Evolutionary conservation across 2,888 invertebrate genomes (phyloP).

Genomic region (Apocheima hispidaria): DNA sequence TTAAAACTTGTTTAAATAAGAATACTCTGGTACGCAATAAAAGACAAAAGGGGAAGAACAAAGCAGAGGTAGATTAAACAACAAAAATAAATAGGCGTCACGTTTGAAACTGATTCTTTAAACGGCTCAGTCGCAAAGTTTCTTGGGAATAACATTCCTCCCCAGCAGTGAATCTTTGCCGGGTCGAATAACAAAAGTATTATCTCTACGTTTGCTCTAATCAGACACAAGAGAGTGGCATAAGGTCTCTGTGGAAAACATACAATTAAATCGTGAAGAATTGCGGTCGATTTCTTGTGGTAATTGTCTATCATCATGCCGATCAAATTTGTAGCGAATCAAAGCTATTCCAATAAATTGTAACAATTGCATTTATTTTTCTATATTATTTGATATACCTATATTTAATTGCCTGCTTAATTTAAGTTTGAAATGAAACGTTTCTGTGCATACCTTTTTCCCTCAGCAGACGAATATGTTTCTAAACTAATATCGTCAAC

Average conservation of each 20-base stretch:
- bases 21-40: constrained; percentile 59
- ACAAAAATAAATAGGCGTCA: constrained; percentile 65
- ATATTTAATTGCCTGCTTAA: no score
- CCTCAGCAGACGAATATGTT: no score
- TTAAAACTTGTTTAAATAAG: constrained; percentile 64
- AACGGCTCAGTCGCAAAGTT: constrained; percentile 51
- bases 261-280: constrained; percentile 47
- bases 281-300: constrained; percentile 31
- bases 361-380: no score
- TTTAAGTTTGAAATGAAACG: no score
- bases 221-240: constrained; percentile 42
- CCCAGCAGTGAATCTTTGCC: constrained; percentile 32
- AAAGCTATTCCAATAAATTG: neutral
- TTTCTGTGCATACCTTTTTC: no score
- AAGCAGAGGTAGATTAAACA: constrained; percentile 70
- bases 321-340: constrained; percentile 9
- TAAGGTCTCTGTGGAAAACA: constrained; percentile 41
- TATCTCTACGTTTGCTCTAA: constrained; percentile 41
- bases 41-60: constrained; percentile 60
- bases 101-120: constrained; percentile 62
- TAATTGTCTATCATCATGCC: constrained; percentile 29
- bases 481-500: neutral
- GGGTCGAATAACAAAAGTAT: constrained; percentile 38
- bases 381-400: no score
- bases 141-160: constrained; percentile 48